phyloP scores from a whole-genome alignment of 2,888 invertebrate species.

The Cantharis nigra region DNA sequence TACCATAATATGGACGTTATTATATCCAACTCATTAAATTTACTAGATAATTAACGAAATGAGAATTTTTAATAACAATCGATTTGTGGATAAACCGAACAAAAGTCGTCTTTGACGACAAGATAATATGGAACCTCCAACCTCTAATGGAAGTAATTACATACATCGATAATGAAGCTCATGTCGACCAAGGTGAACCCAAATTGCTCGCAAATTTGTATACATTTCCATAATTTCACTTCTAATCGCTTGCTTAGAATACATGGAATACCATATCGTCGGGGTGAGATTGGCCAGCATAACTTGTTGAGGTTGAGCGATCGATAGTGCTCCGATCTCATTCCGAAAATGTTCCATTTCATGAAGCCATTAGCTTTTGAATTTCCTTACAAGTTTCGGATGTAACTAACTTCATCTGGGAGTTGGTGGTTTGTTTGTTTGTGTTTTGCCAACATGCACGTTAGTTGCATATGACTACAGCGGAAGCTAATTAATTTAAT shows the following conservation, averaged over 20 bases:
- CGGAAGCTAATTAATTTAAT: neutral
- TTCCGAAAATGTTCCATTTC: neutral
- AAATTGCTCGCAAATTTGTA: neutral
- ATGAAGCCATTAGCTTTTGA: neutral
- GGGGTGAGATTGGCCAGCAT: neutral
- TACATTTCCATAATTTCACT: neutral
- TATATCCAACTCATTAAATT: neutral
- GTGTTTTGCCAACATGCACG: neutral
- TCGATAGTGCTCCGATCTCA: neutral
- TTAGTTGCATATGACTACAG: neutral
- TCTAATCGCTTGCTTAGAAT: neutral
- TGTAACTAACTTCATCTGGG: neutral
- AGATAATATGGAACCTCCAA: neutral
- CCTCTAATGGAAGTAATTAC: neutral
- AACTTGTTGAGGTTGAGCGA: neutral
- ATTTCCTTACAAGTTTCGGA: neutral
- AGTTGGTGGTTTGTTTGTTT: neutral
- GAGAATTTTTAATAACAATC: neutral
- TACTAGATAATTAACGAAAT: neutral
- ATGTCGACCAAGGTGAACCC: neutral
- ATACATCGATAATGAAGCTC: neutral
- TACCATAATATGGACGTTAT: neutral
- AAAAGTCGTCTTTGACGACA: neutral
- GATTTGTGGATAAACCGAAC: neutral
- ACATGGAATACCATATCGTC: too few species aligned